Evolutionary conservation across 1,140 invertebrate genomes (phyloP).

Genomic region (Pentalonia nigronervosa): DNA sequence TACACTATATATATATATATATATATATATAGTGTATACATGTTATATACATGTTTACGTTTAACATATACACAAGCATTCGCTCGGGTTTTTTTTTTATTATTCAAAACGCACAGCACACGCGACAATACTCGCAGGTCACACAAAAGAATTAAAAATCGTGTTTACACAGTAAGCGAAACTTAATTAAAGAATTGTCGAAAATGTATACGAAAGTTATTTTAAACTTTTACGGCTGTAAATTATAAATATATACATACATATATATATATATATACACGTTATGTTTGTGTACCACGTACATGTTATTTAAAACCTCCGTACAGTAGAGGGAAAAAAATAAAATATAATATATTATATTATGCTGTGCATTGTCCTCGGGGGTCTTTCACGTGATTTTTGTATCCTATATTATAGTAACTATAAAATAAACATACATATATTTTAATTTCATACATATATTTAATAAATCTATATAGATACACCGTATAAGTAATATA

Average conservation of each 20-base stretch:
- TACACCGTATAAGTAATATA: too few relatives aligned
- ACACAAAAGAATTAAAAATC: not conserved
- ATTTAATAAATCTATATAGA: too few relatives aligned
- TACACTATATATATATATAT: not conserved
- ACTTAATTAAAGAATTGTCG: not conserved
- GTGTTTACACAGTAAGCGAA: not conserved
- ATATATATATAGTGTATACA: not conserved
- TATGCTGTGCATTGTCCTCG: not conserved
- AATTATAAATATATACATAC: not conserved
- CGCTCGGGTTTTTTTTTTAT: not conserved
- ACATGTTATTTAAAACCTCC: not conserved
- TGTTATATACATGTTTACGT: too few relatives aligned
- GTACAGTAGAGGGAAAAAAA: not conserved
- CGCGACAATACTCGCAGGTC: not conserved
- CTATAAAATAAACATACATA: too few relatives aligned
- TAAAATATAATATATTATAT: not conserved
- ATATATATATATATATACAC: not conserved
- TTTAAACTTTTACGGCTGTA: not conserved
- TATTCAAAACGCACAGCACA: not conserved
- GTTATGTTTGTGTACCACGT: not conserved
- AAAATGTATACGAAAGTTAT: not conserved
- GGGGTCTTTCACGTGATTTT: not conserved
- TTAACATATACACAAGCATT: not conserved
- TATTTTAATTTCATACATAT: too few relatives aligned
- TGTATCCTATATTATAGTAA: not conserved